Conservation (phyloP, 2,888 invertebrate species). For the Temnothorax rugatulus region DNA sequence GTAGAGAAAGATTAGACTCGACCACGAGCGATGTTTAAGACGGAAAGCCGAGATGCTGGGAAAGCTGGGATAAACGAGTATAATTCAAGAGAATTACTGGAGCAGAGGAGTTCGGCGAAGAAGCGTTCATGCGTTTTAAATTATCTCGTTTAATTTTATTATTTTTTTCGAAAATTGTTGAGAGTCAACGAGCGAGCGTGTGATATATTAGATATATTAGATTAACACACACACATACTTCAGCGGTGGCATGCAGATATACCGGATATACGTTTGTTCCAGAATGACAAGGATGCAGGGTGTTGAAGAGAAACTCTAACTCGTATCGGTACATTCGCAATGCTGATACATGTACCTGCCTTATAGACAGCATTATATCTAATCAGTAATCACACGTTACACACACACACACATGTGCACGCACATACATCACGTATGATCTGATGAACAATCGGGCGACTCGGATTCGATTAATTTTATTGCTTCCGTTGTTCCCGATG, state of each 20-base stretch:
- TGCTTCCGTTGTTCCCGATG: slow-evolving; percentile 19
- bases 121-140: not conserved
- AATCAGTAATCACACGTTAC: slow-evolving; percentile 24
- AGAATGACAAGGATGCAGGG: slow-evolving; percentile 38
- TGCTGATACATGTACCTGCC: not conserved
- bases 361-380: not conserved
- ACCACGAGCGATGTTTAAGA: not conserved
- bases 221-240: slow-evolving; percentile 55
- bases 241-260: not conserved
- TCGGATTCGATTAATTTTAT: slow-evolving; percentile 19
- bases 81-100: not conserved
- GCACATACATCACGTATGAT: not conserved
- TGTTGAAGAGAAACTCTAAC: slow-evolving; percentile 35
- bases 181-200: not conserved
- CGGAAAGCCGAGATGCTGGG: slow-evolving; percentile 12
- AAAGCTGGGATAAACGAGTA: slow-evolving; percentile 8
- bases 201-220: not conserved
- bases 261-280: slow-evolving; percentile 27
- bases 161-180: not conserved
- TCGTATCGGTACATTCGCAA: not conserved
- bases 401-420: not conserved
- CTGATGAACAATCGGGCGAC: not conserved
- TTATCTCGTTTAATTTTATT: not conserved
- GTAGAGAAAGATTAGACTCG: slow-evolving; percentile 7
- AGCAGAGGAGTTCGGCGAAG: not conserved